Conservation (phyloP, 2,888 invertebrate genomes). For the Prosopocoilus inquinatus region DNA sequence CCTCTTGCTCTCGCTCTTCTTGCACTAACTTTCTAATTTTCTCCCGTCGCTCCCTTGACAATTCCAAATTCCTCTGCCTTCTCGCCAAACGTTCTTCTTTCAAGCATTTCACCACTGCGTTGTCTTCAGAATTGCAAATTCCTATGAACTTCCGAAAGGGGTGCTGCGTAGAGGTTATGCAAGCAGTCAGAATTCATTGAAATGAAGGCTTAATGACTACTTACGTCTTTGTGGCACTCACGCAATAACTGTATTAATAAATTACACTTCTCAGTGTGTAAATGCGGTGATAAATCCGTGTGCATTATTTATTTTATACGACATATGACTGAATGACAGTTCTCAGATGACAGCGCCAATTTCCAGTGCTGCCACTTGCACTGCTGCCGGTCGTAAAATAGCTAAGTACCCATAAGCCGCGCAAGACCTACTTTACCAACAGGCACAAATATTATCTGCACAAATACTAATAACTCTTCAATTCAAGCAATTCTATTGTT, state of each 20-base stretch:
- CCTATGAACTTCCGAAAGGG: slow-evolving; percentile 64
- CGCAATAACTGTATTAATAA: slow-evolving; percentile 64
- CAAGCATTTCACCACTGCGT: slow-evolving; percentile 63
- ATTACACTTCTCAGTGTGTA: slow-evolving; percentile 79
- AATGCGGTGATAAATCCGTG: slow-evolving; percentile 68
- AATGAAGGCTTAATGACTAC: no score
- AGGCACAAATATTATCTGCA: no score
- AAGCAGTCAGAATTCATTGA: no score
- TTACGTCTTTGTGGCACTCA: slow-evolving; percentile 63
- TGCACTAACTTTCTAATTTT: slow-evolving; percentile 25
- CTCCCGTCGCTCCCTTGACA: slow-evolving; percentile 53
- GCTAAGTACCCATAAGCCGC: no score
- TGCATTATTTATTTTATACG: slow-evolving; percentile 54
- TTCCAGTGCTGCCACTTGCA: no score
- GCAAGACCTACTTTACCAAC: no score
- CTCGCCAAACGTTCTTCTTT: slow-evolving; percentile 59
- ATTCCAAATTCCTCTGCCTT: slow-evolving; percentile 56
- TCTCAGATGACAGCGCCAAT: no score
- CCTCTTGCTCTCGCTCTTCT: no score
- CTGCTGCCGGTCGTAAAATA: no score
- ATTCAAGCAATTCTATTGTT: no score
- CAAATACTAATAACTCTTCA: no score
- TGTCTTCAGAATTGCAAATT: slow-evolving; percentile 62
- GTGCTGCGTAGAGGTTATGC: slow-evolving; percentile 47
- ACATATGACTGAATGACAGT: no score